Base-by-base conservation (phyloP, 2,113 vertebrate genomes). In the Gobius niger region DNA sequence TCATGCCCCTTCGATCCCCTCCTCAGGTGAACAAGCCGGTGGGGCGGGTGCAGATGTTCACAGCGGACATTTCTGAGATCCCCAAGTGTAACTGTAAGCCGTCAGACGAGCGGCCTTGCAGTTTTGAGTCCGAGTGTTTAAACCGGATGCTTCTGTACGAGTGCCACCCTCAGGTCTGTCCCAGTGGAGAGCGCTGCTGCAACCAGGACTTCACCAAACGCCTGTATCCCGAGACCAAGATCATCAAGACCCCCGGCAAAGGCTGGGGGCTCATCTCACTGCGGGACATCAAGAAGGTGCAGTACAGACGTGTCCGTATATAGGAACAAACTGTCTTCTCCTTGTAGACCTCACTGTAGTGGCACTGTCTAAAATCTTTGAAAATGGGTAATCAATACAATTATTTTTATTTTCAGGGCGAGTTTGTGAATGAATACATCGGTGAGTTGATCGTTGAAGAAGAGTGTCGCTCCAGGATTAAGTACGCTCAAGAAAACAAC, bases 71-170 rank as follows among this genome's bases (percentile, higher is more conserved):
- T 42, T 95, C 94, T 0, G 98, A 99, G 90, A 98, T 99, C 85
- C 97, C 97, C 3, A 98, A 98, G 90, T 99, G 98, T 81, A 99
- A 98, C 94, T 99, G 98, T 82, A 98, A 96, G 67, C 95, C 94
- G 9, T 90, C 94, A 0, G 96, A 95, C 7, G 96, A 99, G 69
- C 92, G 93, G 64, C 97, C 98, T 0, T 99, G 98, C 7, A 95
- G 97, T 70, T 94, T 92, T 2, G 98, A 99, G 65, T 98, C 97
- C 0, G 96, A 99, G 90, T 99, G 98, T 73, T 89, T 99, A 12
- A 99, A 99, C 85, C 92, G 97, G 63, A 98, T 99, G 97, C 88
- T 99, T 72, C 95, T 98, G 94, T 99, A 98, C 10, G 97, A 99
- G 89, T 99, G 98, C 86, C 97, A 99, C 79, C 96, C 98, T 0